A percentile compares a stretch with the other conserved stretches of the same genome.
Conservation (phyloP, 1,140 invertebrate genomes). For the Cyrtorhinus lividipennis region DNA sequence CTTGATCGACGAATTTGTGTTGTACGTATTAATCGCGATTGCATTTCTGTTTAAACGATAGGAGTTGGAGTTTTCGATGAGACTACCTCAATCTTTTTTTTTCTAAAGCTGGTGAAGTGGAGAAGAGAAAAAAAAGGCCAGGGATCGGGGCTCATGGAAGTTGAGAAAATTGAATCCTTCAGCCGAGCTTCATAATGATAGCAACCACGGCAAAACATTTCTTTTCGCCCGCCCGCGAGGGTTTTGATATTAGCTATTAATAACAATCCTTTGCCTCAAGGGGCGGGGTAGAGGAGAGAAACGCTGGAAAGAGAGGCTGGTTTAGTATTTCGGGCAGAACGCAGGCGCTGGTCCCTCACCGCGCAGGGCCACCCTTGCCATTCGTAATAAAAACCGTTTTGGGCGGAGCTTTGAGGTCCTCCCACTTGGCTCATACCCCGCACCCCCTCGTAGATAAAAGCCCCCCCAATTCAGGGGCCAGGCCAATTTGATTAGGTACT, state of each 20-base stretch:
- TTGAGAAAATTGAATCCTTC: no score
- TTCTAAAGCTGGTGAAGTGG: no score
- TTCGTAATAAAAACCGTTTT: conserved; percentile 1
- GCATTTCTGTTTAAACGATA: no score
- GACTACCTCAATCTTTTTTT: no score
- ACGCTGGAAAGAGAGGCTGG: conserved; percentile 8
- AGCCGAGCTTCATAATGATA: no score
- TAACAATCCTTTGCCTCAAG: not conserved
- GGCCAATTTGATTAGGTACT: not conserved
- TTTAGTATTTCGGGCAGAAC: conserved; percentile 2
- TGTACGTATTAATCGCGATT: no score
- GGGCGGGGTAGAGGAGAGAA: conserved; percentile 1
- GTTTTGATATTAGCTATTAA: not conserved
- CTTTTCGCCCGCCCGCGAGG: not conserved
- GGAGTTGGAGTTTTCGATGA: no score
- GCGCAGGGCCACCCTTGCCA: not conserved
- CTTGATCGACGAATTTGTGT: no score
- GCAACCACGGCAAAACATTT: no score
- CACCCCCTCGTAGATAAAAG: not conserved
- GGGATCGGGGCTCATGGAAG: no score
- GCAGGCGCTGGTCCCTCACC: conserved; percentile 7
- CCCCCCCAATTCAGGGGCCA: not conserved
- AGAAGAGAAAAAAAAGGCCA: no score
- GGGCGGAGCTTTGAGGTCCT: not conserved
- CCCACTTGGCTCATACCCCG: not conserved